These are phyloP conservation scores for Epinephelus moara DNA, from an alignment of 2,113 vertebrate genomes.

Conservation along the genomic window DNA sequence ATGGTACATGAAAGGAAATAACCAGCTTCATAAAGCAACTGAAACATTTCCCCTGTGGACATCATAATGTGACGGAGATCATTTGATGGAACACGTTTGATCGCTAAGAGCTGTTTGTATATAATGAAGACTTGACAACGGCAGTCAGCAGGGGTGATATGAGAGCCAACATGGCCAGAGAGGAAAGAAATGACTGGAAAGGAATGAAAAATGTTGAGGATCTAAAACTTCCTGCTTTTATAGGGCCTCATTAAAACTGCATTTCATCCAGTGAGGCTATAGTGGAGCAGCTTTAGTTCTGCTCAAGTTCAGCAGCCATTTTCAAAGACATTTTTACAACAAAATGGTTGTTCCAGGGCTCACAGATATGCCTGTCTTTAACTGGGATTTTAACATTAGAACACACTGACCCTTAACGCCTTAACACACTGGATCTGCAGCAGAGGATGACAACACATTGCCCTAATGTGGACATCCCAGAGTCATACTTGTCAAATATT, in stretches of 20 bases:
- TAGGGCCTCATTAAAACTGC: constrained; percentile 46
- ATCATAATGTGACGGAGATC: constrained; percentile 24
- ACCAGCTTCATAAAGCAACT: constrained; percentile 28
- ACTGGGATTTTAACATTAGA: not conserved
- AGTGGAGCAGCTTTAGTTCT: constrained; percentile 14
- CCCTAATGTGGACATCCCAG: not conserved
- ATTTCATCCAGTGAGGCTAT: constrained; percentile 30
- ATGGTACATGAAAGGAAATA: constrained; percentile 46
- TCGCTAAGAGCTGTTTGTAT: constrained; percentile 33
- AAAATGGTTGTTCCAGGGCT: not conserved
- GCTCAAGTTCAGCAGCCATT: not conserved
- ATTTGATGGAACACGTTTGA: constrained; percentile 37
- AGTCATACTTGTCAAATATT: not conserved
- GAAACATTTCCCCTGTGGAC: constrained; percentile 29
- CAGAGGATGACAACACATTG: not conserved
- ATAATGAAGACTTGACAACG: constrained; percentile 42
- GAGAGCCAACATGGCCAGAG: not conserved
- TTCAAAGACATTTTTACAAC: not conserved
- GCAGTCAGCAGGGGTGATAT: constrained; percentile 19
- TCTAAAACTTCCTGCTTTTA: constrained; percentile 20
- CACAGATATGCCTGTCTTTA: not conserved
- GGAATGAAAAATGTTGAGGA: constrained; percentile 18
- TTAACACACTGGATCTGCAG: not conserved
- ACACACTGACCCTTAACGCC: not conserved
- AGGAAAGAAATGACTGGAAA: not conserved